A percentile compares a stretch with the other conserved stretches of the same genome.
These are phyloP conservation scores for Brachyrhaphis roseni DNA, from an alignment of 2,797 vertebrate genomes.

Conservation along the genomic window DNA sequence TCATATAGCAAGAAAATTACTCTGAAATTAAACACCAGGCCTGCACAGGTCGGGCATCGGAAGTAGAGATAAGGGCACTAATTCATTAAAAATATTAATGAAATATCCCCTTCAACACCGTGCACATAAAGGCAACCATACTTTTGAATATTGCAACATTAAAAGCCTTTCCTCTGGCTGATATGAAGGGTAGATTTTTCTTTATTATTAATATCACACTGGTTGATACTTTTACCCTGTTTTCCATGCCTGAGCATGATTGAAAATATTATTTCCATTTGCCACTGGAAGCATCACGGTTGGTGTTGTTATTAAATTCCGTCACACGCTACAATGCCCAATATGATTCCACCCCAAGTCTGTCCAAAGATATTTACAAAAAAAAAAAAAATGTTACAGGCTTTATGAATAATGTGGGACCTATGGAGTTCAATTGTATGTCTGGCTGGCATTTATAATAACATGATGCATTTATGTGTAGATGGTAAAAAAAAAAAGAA, in stretches of 20 bases:
- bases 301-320: constrained; percentile 73
- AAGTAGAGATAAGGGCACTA: constrained; percentile 78
- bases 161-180: constrained; percentile 71
- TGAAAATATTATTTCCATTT: constrained; percentile 74
- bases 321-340: constrained; percentile 60
- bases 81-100: constrained; percentile 86
- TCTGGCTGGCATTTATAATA: constrained; percentile 62
- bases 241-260: constrained; percentile 61
- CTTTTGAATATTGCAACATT: constrained; percentile 70
- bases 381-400: constrained; percentile 34
- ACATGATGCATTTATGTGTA: constrained; percentile 36
- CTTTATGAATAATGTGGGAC: constrained; percentile 47
- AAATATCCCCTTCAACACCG: constrained; percentile 72
- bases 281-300: constrained; percentile 57
- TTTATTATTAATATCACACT: constrained; percentile 65
- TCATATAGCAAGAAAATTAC: constrained; percentile 80
- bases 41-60: constrained; percentile 75
- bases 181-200: constrained; percentile 67
- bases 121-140: constrained; percentile 55
- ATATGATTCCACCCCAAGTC: constrained; percentile 62
- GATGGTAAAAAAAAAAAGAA: constrained; percentile 19
- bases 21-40: constrained; percentile 84
- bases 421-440: constrained; percentile 63
- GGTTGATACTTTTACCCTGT: constrained; percentile 61
- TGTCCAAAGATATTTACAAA: constrained; percentile 62